These are phyloP conservation scores for Temnothorax nylanderi DNA, from an alignment of 1,140 invertebrate species.

Conservation along the genomic window DNA sequence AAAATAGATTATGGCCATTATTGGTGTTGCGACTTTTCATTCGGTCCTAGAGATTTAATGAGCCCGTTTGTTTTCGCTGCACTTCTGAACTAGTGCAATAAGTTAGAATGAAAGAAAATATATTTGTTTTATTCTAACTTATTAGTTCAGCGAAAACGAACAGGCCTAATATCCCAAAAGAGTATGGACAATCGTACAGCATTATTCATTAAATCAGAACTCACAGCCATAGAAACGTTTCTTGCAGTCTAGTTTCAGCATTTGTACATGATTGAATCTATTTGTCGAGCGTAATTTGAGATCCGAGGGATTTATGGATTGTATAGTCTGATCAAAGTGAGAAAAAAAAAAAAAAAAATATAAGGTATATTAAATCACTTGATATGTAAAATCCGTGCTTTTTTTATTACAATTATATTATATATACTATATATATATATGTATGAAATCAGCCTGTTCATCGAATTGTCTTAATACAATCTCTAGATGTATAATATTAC, in stretches of 20 bases:
- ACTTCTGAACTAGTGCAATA: too few species aligned
- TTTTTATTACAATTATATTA: slow-evolving; percentile 56
- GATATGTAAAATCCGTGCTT: slow-evolving; percentile 59
- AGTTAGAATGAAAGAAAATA: too few species aligned
- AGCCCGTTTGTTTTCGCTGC: too few species aligned
- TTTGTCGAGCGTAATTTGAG: not conserved
- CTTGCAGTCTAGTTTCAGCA: not conserved
- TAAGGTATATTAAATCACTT: slow-evolving; percentile 50
- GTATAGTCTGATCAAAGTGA: not conserved
- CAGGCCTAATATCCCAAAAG: not conserved
- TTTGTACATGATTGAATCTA: not conserved
- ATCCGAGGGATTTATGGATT: not conserved
- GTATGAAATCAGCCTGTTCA: slow-evolving; percentile 49
- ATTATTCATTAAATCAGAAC: slow-evolving; percentile 29
- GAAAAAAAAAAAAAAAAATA: slow-evolving; percentile 45
- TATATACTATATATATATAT: slow-evolving; percentile 22
- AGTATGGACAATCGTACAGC: not conserved
- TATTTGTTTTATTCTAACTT: too few species aligned
- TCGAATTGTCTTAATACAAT: slow-evolving; percentile 57
- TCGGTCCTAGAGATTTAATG: not conserved
- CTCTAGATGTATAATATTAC: slow-evolving; percentile 25
- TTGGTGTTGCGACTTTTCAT: not conserved
- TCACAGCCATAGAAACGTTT: slow-evolving; percentile 6
- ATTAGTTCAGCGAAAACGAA: too few species aligned
- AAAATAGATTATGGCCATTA: not conserved